These are phyloP conservation scores for Patiria pectinifera DNA, from an alignment of 53 echinoderm and acorn worm genomes.

Conservation along the genomic window DNA sequence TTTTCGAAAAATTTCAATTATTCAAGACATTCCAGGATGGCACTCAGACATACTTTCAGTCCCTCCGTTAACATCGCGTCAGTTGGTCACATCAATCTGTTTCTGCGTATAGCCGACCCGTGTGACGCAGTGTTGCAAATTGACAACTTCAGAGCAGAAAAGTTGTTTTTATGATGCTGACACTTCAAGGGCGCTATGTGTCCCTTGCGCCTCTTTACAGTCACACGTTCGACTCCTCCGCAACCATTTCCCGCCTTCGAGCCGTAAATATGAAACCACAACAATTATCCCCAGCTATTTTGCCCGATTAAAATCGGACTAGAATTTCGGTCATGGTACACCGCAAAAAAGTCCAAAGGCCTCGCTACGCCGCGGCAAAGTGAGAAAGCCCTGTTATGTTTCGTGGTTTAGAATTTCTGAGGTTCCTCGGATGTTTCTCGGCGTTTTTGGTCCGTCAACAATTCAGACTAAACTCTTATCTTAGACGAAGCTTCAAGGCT, in stretches of 20 bases:
- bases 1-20: no score
- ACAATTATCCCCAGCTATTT: constrained; percentile 41
- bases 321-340: constrained; percentile 38
- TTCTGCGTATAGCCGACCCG: no score
- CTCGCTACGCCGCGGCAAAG: neutral
- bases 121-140: neutral
- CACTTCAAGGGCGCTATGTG: neutral
- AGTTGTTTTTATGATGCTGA: neutral
- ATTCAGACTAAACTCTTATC: no score
- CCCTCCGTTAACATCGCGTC: no score
- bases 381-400: neutral
- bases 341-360: constrained; percentile 45
- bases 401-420: neutral
- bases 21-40: no score
- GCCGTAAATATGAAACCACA: constrained; percentile 37
- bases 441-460: no score
- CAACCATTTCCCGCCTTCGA: neutral
- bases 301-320: constrained; percentile 35
- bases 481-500: neutral
- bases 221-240: neutral
- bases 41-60: no score
- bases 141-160: neutral
- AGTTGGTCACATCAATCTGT: no score
- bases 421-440: neutral
- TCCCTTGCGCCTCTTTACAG: neutral